phyloP scores from a whole-genome alignment of 2,797 vertebrate species.

The Telmatherina bonti region DNA sequence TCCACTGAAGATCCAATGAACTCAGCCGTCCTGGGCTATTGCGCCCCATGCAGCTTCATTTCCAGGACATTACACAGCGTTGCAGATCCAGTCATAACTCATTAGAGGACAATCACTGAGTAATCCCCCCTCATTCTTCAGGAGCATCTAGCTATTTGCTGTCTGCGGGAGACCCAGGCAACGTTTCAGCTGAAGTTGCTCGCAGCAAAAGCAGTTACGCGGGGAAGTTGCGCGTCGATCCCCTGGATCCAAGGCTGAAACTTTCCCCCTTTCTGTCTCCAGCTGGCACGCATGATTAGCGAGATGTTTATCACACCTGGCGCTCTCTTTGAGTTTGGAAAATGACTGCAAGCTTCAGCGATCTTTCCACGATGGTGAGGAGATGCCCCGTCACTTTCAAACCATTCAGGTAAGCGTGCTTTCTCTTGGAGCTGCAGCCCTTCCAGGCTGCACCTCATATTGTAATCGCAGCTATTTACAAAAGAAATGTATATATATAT shows the following conservation, averaged over 20 bases:
- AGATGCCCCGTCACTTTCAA: slow-evolving; percentile 97
- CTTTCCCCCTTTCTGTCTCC: slow-evolving; percentile 44
- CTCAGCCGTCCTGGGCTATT: slow-evolving; percentile 15
- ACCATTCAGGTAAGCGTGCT: slow-evolving; percentile 93
- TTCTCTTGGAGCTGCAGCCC: not conserved
- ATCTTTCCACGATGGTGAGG: slow-evolving; percentile 94
- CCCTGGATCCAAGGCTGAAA: slow-evolving; percentile 27
- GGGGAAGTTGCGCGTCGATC: slow-evolving; percentile 48
- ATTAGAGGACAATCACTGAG: not conserved
- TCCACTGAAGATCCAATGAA: slow-evolving; percentile 29
- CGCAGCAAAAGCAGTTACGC: not conserved
- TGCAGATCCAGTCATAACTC: not conserved
- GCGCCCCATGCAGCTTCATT: not conserved
- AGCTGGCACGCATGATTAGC: slow-evolving; percentile 3
- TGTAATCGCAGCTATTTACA: not conserved
- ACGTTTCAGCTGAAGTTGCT: slow-evolving; percentile 53
- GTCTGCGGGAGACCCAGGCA: not conserved
- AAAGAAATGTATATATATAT: too few relatives aligned
- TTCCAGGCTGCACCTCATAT: not conserved
- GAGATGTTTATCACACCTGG: slow-evolving; percentile 38
- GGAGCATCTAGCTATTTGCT: not conserved
- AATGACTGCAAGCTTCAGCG: slow-evolving; percentile 83
- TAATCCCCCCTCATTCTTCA: not conserved
- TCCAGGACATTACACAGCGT: not conserved
- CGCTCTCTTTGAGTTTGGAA: slow-evolving; percentile 44